Evolutionary conservation across 2,113 vertebrate species (phyloP).

Genomic region (Reinhardtius hippoglossoides): DNA sequence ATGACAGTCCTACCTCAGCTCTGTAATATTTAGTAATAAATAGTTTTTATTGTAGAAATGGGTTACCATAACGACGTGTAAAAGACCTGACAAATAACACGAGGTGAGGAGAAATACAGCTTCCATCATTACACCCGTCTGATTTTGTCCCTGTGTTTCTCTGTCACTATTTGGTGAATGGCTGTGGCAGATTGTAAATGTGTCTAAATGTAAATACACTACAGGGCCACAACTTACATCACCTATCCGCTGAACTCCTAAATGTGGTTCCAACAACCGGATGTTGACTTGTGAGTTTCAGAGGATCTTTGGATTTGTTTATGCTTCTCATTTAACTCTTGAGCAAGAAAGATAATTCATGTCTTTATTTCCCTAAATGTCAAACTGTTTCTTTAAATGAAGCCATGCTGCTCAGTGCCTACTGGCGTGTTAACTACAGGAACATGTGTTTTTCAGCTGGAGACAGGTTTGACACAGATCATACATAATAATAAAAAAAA

Average conservation of each 20-base stretch:
- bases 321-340: not conserved
- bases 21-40: too few relatives aligned
- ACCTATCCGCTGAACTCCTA: too few relatives aligned
- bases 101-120: too few relatives aligned
- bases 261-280: not conserved
- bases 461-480: constrained; percentile 41
- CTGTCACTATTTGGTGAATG: too few relatives aligned
- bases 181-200: not conserved
- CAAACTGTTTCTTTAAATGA: not conserved
- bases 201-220: not conserved
- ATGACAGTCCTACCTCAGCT: too few relatives aligned
- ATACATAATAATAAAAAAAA: constrained; percentile 16
- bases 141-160: too few relatives aligned
- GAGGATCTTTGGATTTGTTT: not conserved
- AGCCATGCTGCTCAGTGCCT: constrained; percentile 26
- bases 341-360: not conserved
- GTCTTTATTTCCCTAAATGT: not conserved
- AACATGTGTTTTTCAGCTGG: constrained; percentile 16
- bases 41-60: too few relatives aligned
- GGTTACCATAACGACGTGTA: too few relatives aligned
- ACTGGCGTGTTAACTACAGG: not conserved
- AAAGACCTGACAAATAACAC: too few relatives aligned
- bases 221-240: not conserved
- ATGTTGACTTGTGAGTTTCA: not conserved
- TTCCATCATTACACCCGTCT: too few relatives aligned